Percentiles rank a stretch among this genome's conserved stretches.
Conservation (phyloP, 2,113 vertebrate genomes). For the Desmodus rotundus region DNA sequence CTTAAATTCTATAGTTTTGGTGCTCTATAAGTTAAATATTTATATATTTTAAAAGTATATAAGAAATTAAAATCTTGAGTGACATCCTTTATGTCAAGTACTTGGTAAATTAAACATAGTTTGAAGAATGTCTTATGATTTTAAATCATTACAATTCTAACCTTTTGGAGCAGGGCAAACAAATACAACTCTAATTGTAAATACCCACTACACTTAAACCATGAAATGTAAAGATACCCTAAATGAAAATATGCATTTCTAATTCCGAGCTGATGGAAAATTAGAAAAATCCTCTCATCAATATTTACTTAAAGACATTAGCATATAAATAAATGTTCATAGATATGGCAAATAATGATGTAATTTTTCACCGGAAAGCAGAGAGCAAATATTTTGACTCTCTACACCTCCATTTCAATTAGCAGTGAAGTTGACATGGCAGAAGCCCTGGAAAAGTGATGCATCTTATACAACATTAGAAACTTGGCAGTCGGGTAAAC, state of each 20-base stretch:
- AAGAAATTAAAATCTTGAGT: constrained; percentile 28
- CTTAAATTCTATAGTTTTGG: constrained; percentile 72
- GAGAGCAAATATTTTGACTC: not conserved
- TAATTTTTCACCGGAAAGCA: not conserved
- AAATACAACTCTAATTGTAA: constrained; percentile 15
- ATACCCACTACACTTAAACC: not conserved
- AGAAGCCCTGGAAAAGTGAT: not conserved
- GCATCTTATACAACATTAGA: not conserved
- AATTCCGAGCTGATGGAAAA: constrained; percentile 18
- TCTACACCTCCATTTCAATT: not conserved
- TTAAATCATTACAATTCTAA: constrained; percentile 67
- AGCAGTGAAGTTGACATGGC: not conserved
- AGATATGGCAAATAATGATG: not conserved
- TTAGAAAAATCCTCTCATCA: not conserved
- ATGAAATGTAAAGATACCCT: not conserved
- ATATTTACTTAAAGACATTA: constrained; percentile 10
- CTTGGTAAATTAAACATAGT: not conserved
- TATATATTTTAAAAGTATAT: constrained; percentile 57
- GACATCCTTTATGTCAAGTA: not conserved
- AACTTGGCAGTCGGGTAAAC: not conserved
- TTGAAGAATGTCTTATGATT: constrained; percentile 37
- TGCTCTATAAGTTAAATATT: constrained; percentile 68
- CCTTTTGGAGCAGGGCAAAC: constrained; percentile 56
- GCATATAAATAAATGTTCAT: not conserved
- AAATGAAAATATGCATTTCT: constrained; percentile 30